phyloP scores from a whole-genome alignment of 1,140 invertebrate genomes.

The Saccostrea echinata region DNA sequence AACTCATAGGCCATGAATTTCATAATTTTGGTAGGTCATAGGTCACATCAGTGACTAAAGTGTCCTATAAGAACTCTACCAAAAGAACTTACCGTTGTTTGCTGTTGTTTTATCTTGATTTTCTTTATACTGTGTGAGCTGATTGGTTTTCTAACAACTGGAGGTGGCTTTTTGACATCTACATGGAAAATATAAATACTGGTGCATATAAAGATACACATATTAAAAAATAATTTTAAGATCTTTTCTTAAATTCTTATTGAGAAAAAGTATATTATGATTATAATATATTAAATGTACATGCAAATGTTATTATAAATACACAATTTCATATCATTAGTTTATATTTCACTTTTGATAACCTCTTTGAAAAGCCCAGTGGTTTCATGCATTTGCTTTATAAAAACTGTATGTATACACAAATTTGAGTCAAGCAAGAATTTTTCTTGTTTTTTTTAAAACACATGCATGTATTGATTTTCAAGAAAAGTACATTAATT shows the following conservation, averaged over 20 bases:
- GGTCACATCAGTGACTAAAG: neutral
- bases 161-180: slow-evolving; percentile 69
- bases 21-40: neutral
- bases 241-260: no score
- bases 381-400: no score
- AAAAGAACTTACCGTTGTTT: slow-evolving; percentile 60
- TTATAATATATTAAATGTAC: neutral
- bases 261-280: no score
- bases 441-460: no score
- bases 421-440: no score
- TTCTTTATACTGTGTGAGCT: slow-evolving; percentile 67
- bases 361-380: no score
- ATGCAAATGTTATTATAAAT: neutral
- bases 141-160: slow-evolving; percentile 69
- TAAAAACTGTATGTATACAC: no score
- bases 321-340: neutral
- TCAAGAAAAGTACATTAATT: no score
- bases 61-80: neutral
- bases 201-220: neutral
- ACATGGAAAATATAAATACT: neutral
- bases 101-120: slow-evolving; percentile 62
- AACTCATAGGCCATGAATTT: neutral
- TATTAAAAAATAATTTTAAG: neutral
- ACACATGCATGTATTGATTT: no score
- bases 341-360: no score